Conservation (phyloP, 1,140 invertebrate genomes). For the Mesaphorura yosii region DNA sequence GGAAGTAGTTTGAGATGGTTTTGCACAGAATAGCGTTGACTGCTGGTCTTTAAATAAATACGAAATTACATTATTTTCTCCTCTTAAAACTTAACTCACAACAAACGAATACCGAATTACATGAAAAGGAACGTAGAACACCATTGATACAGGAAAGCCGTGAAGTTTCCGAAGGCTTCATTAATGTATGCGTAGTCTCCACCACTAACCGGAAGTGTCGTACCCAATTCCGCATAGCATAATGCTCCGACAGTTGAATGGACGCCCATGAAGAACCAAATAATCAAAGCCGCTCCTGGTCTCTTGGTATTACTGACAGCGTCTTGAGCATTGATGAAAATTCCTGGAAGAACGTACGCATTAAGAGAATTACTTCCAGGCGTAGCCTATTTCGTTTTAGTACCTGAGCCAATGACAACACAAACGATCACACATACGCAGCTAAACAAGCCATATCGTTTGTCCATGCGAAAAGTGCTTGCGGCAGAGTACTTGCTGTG, state of each 20-base stretch:
- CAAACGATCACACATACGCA: background rate
- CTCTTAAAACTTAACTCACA: no score
- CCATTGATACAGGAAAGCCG: conserved; percentile 34
- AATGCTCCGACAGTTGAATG: conserved; percentile 1
- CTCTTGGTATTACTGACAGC: conserved; percentile 2
- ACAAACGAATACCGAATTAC: background rate
- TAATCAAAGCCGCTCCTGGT: background rate
- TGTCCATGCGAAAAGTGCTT: background rate
- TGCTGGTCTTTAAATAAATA: no score
- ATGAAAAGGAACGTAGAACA: background rate
- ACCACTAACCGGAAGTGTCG: conserved; percentile 4
- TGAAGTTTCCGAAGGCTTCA: conserved; percentile 77
- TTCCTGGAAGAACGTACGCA: conserved; percentile 4
- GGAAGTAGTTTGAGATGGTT: background rate
- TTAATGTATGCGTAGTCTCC: conserved; percentile 79
- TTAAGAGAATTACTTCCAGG: background rate
- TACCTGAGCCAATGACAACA: background rate
- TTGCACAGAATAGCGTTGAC: background rate
- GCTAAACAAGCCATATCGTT: background rate
- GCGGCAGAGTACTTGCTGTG: background rate
- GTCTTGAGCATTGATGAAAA: conserved; percentile 4
- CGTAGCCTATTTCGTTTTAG: background rate
- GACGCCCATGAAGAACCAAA: conserved; percentile 3
- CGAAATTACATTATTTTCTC: no score
- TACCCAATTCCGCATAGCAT: conserved; percentile 10